These are phyloP conservation scores for Thereva unica DNA, from an alignment of 2,888 invertebrate genomes.

Conservation along the genomic window DNA sequence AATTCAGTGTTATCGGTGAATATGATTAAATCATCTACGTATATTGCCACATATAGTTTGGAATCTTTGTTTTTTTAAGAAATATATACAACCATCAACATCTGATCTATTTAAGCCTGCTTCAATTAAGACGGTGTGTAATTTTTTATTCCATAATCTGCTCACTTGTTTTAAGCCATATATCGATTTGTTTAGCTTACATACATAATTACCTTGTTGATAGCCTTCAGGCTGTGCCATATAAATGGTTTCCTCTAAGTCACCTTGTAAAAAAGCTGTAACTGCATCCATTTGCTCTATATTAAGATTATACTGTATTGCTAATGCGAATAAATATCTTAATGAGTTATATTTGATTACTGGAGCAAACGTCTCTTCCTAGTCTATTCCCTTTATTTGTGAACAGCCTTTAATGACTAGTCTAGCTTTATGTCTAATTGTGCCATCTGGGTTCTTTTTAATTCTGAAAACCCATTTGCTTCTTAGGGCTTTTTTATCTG, in stretches of 20 bases:
- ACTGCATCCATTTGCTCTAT: slow-evolving; percentile 30
- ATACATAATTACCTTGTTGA: slow-evolving; percentile 25
- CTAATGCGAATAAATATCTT: too few species aligned
- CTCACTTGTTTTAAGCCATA: slow-evolving; percentile 36
- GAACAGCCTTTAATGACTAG: slow-evolving; percentile 47
- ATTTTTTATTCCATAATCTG: slow-evolving; percentile 33
- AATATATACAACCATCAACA: slow-evolving; percentile 33
- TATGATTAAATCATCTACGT: slow-evolving; percentile 22
- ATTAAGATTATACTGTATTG: too few species aligned
- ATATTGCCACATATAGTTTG: slow-evolving; percentile 21
- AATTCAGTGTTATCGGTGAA: neutral
- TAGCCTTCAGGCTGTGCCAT: slow-evolving; percentile 33
- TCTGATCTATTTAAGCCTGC: neutral
- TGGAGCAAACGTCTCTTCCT: too few species aligned
- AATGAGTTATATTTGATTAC: too few species aligned
- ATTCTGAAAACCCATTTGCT: slow-evolving; percentile 45
- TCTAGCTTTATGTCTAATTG: slow-evolving; percentile 45
- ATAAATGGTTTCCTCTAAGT: slow-evolving; percentile 27
- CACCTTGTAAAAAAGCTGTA: slow-evolving; percentile 34
- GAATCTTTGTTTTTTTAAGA: neutral
- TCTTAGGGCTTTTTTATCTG: slow-evolving; percentile 16
- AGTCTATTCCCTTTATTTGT: slow-evolving; percentile 47
- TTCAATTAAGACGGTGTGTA: too few species aligned
- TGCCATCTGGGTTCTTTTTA: slow-evolving; percentile 44
- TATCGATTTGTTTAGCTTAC: slow-evolving; percentile 19